Evolutionary conservation across 2,113 vertebrate species (phyloP).

Genomic region (Natator depressus): DNA sequence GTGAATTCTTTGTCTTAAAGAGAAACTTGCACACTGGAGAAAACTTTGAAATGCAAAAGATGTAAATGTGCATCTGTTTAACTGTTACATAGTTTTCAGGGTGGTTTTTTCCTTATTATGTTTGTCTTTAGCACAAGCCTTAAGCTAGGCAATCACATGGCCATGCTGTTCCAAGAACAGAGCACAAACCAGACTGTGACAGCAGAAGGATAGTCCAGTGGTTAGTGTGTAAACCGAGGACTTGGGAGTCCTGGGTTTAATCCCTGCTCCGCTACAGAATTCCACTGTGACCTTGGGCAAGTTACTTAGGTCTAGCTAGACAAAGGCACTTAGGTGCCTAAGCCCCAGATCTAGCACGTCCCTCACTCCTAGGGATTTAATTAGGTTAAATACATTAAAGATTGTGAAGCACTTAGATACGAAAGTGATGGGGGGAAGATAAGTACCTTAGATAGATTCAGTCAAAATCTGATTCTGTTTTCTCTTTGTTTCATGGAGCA

Average conservation of each 20-base stretch:
- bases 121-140: neutral
- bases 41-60: neutral
- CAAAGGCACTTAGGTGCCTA: no score
- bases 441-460: no score
- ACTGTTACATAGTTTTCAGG: rapidly evolving
- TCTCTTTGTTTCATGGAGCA: no score
- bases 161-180: rapidly evolving
- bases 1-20: neutral
- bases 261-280: neutral
- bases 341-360: no score
- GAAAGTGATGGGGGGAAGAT: no score
- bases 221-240: neutral
- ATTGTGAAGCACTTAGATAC: no score
- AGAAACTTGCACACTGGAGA: neutral
- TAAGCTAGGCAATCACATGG: rapidly evolving
- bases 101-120: neutral
- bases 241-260: neutral
- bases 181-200: rapidly evolving
- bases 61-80: neutral
- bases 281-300: neutral
- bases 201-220: neutral
- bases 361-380: no score
- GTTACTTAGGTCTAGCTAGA: no score
- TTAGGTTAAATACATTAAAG: no score
- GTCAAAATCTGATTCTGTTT: no score